phyloP scores from a whole-genome alignment of 2,113 vertebrate species.

The Poeciliopsis occidentalis region DNA sequence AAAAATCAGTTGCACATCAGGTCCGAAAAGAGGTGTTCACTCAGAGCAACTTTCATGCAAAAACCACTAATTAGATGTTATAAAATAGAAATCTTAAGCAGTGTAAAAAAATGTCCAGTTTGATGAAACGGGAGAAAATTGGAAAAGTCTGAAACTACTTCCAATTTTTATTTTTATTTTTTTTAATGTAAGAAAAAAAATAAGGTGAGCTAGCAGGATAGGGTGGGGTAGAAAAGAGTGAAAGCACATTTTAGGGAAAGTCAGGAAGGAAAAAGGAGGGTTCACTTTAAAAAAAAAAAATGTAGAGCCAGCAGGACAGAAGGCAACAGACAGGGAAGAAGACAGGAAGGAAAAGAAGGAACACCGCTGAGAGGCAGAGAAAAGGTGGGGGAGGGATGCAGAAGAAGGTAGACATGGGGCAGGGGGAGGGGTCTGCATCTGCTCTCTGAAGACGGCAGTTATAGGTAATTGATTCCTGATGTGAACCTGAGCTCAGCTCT shows the following conservation, averaged over 20 bases:
- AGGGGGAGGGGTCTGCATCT: constrained; percentile 36
- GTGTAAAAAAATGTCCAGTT: constrained; percentile 15
- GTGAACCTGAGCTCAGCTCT: constrained; percentile 75
- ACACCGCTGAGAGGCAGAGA: neutral
- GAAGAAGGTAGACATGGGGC: constrained; percentile 24
- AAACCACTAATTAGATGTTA: no score
- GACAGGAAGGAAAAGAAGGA: constrained; percentile 37
- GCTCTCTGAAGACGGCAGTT: constrained; percentile 46
- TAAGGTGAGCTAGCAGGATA: constrained; percentile 57
- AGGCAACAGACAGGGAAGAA: constrained; percentile 31
- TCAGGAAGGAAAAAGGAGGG: constrained; percentile 75
- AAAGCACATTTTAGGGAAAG: constrained; percentile 52
- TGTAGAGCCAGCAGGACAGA: constrained; percentile 27
- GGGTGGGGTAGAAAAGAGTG: constrained; percentile 61
- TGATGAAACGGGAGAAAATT: neutral
- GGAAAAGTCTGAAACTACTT: constrained; percentile 13
- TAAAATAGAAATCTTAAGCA: constrained; percentile 2
- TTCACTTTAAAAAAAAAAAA: constrained; percentile 31
- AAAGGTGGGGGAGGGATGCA: constrained; percentile 41
- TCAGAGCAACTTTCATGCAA: no score
- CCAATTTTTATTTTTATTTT: neutral
- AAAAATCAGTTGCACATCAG: no score
- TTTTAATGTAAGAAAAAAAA: neutral
- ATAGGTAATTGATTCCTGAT: constrained; percentile 82
- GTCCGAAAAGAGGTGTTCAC: no score